Conservation (phyloP, 2,888 invertebrate genomes). For the Hetaerina titia region DNA sequence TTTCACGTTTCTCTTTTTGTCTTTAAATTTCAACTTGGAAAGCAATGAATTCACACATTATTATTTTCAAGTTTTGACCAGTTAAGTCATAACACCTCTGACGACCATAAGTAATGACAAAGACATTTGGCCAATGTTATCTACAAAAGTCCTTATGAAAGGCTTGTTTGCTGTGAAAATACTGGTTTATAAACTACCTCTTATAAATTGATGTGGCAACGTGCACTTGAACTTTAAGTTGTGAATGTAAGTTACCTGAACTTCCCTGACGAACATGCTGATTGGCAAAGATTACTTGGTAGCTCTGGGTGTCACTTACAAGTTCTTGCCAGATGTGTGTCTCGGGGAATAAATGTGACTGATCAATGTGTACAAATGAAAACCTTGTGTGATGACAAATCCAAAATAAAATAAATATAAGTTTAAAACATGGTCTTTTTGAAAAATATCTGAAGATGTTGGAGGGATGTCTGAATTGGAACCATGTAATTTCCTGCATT, state of each 20-base stretch:
- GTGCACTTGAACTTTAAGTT: slow-evolving; percentile 30
- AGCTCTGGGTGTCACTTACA: neutral
- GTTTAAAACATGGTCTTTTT: slow-evolving; percentile 10
- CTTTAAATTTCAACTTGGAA: neutral
- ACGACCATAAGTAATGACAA: too few relatives aligned
- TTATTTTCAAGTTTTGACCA: neutral
- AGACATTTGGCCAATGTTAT: neutral
- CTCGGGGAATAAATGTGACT: slow-evolving; percentile 53
- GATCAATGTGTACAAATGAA: slow-evolving; percentile 61
- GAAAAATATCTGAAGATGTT: neutral
- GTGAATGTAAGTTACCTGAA: slow-evolving; percentile 63
- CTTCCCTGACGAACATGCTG: slow-evolving; percentile 13
- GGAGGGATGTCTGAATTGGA: neutral
- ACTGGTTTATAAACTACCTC: slow-evolving; percentile 33
- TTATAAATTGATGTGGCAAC: slow-evolving; percentile 20
- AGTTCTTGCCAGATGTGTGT: neutral
- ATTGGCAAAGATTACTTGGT: neutral
- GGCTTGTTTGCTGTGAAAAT: neutral
- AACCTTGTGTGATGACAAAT: slow-evolving; percentile 63
- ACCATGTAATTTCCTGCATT: neutral
- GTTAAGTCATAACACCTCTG: neutral
- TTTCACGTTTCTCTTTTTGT: neutral
- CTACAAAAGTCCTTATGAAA: neutral
- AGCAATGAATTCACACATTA: neutral
- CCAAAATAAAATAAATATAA: slow-evolving; percentile 47